Percentiles rank a stretch among this genome's conserved stretches.
Conservation (phyloP, 2,888 invertebrate species). For the Sipunculus nudus region DNA sequence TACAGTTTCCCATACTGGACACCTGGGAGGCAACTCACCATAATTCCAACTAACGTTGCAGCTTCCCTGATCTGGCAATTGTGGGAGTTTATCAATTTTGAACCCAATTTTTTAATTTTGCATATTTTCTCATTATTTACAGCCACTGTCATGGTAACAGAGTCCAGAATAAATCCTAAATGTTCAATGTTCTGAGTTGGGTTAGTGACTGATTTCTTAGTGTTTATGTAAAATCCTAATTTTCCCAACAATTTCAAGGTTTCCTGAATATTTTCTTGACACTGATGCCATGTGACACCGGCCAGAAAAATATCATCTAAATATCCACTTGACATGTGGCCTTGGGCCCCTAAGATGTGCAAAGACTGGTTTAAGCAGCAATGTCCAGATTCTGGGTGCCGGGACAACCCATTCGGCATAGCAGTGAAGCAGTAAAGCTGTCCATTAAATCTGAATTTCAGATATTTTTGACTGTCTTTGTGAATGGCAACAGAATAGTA, state of each 20-base stretch:
- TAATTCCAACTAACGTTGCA: neutral
- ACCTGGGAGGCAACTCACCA: conserved; percentile 1
- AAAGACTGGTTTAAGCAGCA: conserved; percentile 27
- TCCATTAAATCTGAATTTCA: no score
- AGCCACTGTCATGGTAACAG: conserved; percentile 28
- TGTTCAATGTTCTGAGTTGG: conserved; percentile 24
- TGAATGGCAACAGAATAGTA: no score
- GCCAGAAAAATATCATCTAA: conserved; percentile 28
- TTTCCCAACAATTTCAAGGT: conserved; percentile 15
- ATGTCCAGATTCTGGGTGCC: conserved; percentile 20
- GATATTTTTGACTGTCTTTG: no score
- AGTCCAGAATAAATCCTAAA: conserved; percentile 33
- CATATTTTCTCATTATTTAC: conserved; percentile 6
- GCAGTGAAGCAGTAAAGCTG: conserved; percentile 14
- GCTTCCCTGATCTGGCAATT: conserved; percentile 8
- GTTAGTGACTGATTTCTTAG: conserved; percentile 22
- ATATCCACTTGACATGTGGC: conserved; percentile 17
- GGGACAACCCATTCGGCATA: conserved; percentile 21
- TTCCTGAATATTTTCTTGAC: neutral
- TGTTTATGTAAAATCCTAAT: conserved; percentile 26
- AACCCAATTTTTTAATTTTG: neutral
- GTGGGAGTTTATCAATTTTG: neutral
- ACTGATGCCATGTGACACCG: conserved; percentile 5
- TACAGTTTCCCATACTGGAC: neutral
- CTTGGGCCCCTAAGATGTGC: conserved; percentile 15